Conservation (phyloP, 1,140 invertebrate species). For the Drosophila lini region DNA sequence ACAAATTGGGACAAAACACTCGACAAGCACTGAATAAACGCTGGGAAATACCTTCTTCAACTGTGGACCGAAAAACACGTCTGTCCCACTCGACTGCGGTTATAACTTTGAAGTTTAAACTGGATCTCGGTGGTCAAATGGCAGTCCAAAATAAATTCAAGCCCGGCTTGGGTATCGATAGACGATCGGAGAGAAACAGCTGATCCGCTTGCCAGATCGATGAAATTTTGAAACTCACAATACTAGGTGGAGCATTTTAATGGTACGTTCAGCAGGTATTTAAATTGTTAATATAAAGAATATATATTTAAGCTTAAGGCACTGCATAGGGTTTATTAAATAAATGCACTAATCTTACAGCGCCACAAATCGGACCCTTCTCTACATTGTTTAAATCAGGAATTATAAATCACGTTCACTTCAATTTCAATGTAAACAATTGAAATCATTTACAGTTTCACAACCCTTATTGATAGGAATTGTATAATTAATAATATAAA, state of each 20-base stretch:
- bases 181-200: background rate
- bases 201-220: conserved; percentile 1
- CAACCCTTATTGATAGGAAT: no score
- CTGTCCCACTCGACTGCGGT: conserved; percentile 1
- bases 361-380: no score
- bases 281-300: no score
- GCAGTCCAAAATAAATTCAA: conserved; percentile 5
- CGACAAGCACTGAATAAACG: conserved; percentile 13
- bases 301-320: no score
- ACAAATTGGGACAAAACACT: conserved; percentile 37
- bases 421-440: no score
- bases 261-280: background rate
- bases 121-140: background rate
- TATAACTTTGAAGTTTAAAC: conserved; percentile 15
- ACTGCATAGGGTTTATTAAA: no score
- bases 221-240: background rate
- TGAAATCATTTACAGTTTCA: no score
- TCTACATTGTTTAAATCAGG: no score
- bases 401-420: no score
- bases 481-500: no score
- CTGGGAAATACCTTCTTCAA: conserved; percentile 37
- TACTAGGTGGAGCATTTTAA: background rate
- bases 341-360: no score
- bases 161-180: conserved; percentile 39
- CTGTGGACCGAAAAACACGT: conserved; percentile 23